Percentiles rank a stretch among this genome's conserved stretches.
phyloP scores from a whole-genome alignment of 2,113 vertebrate genomes.

The Phrynosoma platyrhinos region DNA sequence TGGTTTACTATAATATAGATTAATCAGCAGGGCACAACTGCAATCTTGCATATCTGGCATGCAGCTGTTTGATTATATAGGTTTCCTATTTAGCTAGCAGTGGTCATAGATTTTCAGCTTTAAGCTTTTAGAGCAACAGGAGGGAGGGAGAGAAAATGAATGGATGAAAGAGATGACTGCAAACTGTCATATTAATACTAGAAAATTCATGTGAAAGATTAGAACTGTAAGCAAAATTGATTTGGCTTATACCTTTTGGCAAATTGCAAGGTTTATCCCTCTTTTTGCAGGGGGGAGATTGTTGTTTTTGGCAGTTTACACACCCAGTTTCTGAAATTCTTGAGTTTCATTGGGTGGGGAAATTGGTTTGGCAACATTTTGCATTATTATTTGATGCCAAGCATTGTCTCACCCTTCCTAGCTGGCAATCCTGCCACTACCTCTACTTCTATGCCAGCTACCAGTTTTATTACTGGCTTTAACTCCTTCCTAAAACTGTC shows the following conservation, averaged over 20 bases:
- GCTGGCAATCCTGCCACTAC: neutral
- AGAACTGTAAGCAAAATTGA: neutral
- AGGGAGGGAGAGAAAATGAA: neutral
- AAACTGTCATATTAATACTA: neutral
- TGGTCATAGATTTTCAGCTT: neutral
- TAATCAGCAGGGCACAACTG: neutral
- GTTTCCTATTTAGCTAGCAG: constrained; percentile 4
- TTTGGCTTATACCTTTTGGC: neutral
- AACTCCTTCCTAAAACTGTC: neutral
- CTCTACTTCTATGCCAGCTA: constrained; percentile 15
- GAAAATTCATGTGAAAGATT: constrained; percentile 8
- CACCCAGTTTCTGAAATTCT: neutral
- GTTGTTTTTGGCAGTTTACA: constrained; percentile 9
- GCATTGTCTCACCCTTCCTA: neutral
- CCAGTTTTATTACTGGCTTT: neutral
- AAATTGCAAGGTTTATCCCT: constrained; percentile 3
- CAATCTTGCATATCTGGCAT: constrained; percentile 1
- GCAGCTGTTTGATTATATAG: constrained; percentile 15
- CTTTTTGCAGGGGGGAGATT: neutral
- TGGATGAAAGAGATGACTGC: neutral
- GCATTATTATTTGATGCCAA: neutral
- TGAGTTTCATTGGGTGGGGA: neutral
- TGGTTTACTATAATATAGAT: neutral
- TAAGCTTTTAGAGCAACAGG: neutral
- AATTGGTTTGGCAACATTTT: neutral